Conservation (phyloP, 2,113 vertebrate species). For the Psittacus erithacus region DNA sequence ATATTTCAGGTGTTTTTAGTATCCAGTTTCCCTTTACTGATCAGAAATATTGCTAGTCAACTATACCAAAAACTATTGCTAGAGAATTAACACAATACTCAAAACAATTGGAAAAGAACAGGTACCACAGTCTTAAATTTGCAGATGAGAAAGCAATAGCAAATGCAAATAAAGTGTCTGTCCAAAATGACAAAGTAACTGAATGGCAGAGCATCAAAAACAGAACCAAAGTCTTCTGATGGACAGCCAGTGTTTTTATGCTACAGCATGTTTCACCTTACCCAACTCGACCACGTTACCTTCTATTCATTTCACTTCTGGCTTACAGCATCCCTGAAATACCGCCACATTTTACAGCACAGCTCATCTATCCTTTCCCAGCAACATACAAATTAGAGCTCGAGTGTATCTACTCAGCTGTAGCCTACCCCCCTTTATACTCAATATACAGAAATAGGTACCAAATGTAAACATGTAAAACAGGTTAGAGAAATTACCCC, state of each 20-base stretch:
- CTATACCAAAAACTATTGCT: background rate
- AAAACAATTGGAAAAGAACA: background rate
- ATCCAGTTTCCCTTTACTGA: background rate
- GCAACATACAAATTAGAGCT: background rate
- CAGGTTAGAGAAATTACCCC: background rate
- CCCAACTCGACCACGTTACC: rapidly evolving
- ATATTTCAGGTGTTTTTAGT: background rate
- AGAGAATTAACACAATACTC: background rate
- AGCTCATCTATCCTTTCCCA: background rate
- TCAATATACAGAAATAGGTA: background rate
- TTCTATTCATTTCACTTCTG: background rate
- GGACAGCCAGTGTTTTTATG: background rate
- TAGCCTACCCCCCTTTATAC: background rate
- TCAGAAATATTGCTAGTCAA: background rate
- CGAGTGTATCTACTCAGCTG: background rate
- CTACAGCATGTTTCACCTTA: background rate
- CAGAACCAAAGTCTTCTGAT: background rate
- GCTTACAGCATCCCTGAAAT: background rate
- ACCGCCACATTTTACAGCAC: background rate
- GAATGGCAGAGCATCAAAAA: background rate
- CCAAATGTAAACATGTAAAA: background rate
- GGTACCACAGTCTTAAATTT: background rate
- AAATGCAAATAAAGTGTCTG: background rate
- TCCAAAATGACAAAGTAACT: background rate
- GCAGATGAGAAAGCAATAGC: background rate